Percentiles rank a stretch among this genome's conserved stretches.
Evolutionary conservation across 2,888 invertebrate species (phyloP).

Genomic region (Mamestra brassicae): DNA sequence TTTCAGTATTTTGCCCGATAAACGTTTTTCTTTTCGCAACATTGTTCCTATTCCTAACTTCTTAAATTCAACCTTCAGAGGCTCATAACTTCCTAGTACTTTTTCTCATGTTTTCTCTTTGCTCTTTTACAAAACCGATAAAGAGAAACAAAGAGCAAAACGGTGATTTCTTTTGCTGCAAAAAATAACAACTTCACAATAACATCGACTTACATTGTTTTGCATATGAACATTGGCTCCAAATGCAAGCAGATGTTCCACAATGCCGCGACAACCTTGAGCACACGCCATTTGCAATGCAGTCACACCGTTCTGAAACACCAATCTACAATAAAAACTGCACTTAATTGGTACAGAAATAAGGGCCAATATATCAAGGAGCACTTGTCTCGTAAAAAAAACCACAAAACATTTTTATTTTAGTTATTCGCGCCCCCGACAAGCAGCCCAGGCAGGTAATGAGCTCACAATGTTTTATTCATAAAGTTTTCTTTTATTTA

Average conservation of each 20-base stretch:
- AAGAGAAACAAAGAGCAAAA: neutral
- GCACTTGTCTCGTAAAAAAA: slow-evolving; percentile 7
- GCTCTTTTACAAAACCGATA: slow-evolving; percentile 1
- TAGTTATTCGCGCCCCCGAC: slow-evolving; percentile 19
- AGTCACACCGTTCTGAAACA: slow-evolving; percentile 92
- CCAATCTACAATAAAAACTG: slow-evolving; percentile 33
- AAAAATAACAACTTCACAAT: neutral
- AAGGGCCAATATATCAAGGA: slow-evolving; percentile 11
- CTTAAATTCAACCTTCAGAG: neutral
- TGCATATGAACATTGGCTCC: slow-evolving; percentile 92
- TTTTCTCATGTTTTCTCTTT: slow-evolving; percentile 4
- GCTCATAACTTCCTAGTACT: slow-evolving; percentile 27
- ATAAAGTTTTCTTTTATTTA: slow-evolving; percentile 57
- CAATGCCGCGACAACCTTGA: slow-evolving; percentile 93
- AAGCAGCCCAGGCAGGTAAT: slow-evolving; percentile 44
- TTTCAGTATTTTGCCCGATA: neutral
- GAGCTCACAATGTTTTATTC: slow-evolving; percentile 67
- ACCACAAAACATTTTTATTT: slow-evolving; percentile 35
- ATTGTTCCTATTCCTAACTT: neutral
- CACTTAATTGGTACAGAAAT: neutral
- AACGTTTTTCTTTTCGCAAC: neutral
- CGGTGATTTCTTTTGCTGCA: neutral
- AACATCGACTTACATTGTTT: slow-evolving; percentile 90
- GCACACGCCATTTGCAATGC: slow-evolving; percentile 93
- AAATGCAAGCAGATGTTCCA: slow-evolving; percentile 92